Evolutionary conservation across 2,888 invertebrate genomes (phyloP).

Genomic region (Dasypogon diadema): DNA sequence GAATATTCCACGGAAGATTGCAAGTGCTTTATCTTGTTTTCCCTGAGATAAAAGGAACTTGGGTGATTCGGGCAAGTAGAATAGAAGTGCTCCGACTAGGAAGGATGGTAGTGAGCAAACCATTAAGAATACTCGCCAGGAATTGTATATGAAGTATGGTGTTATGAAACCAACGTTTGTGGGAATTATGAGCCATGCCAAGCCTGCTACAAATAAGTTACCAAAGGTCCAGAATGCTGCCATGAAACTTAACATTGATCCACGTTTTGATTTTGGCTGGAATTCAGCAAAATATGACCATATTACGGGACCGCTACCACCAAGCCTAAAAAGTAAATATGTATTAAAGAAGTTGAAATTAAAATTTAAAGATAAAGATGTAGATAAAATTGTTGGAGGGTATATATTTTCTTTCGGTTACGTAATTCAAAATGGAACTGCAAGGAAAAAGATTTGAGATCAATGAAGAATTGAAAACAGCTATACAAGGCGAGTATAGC

Average conservation of each 20-base stretch:
- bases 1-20: constrained; percentile 85
- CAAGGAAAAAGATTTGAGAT: too few species aligned
- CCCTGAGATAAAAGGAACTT: constrained; percentile 87
- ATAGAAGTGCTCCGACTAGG: constrained; percentile 83
- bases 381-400: too few species aligned
- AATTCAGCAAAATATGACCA: constrained; percentile 97
- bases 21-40: constrained; percentile 82
- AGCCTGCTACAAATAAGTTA: constrained; percentile 90
- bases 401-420: too few species aligned
- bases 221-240: constrained; percentile 96
- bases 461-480: too few species aligned
- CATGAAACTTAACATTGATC: constrained; percentile 93
- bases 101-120: constrained; percentile 91
- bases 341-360: too few species aligned
- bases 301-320: constrained; percentile 81
- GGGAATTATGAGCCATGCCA: constrained; percentile 82
- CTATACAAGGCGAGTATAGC: too few species aligned
- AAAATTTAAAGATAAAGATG: too few species aligned
- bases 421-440: too few species aligned
- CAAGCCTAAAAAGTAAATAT: constrained; percentile 61
- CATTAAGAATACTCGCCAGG: constrained; percentile 91
- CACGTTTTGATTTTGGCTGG: constrained; percentile 90
- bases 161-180: constrained; percentile 77
- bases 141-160: constrained; percentile 83
- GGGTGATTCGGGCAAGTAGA: constrained; percentile 90